A percentile compares a stretch with the other conserved stretches of the same genome.
phyloP scores from a whole-genome alignment of 2,888 invertebrate species.

The Arge pagana region DNA sequence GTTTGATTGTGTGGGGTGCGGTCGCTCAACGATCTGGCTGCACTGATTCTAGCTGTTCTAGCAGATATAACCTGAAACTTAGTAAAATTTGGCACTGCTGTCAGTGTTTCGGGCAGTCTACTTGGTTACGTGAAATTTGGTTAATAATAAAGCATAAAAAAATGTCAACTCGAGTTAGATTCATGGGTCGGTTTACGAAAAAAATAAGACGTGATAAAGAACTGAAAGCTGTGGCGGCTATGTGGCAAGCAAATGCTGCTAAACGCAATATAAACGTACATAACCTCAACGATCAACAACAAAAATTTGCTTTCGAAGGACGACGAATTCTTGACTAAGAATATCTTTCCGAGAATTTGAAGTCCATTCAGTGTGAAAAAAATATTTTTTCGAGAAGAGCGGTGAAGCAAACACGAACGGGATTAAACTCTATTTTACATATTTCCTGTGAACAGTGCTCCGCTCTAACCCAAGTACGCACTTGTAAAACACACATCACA shows the following conservation, averaged over 20 bases:
- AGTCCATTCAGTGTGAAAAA: slow-evolving; percentile 1
- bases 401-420: slow-evolving; percentile 12
- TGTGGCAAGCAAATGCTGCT: slow-evolving; percentile 7
- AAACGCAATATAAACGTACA: neutral
- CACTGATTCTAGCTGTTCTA: too few species aligned
- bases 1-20: too few species aligned
- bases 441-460: slow-evolving; percentile 16
- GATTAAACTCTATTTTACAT: slow-evolving; percentile 17
- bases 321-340: slow-evolving; percentile 18
- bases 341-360: slow-evolving; percentile 15
- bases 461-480: slow-evolving; percentile 11
- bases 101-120: too few species aligned
- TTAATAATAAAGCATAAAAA: too few species aligned
- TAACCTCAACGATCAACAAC: slow-evolving; percentile 8
- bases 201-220: slow-evolving; percentile 14
- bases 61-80: too few species aligned
- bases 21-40: too few species aligned
- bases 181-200: slow-evolving; percentile 16
- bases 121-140: too few species aligned
- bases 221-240: slow-evolving; percentile 12
- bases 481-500: slow-evolving; percentile 20
- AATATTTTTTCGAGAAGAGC: slow-evolving; percentile 2
- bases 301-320: slow-evolving; percentile 7
- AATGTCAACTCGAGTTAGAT: slow-evolving; percentile 15
- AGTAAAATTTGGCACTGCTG: too few species aligned